A percentile compares a stretch with the other conserved stretches of the same genome.
Conservation (phyloP, 2,888 invertebrate genomes). For the Thera obeliscata region DNA sequence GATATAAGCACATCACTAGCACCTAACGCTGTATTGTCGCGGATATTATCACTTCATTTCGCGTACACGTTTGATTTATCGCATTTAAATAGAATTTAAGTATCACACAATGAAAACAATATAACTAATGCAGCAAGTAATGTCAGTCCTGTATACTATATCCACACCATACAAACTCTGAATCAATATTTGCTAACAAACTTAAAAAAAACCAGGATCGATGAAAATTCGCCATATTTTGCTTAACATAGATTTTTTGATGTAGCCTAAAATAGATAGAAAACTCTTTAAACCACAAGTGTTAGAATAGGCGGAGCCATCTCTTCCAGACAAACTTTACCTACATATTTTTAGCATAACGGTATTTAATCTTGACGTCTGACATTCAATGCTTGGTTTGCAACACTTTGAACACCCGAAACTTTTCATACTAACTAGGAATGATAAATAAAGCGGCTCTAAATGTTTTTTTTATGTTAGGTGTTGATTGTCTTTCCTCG, state of each 20-base stretch:
- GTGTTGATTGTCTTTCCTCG: background rate
- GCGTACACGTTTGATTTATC: conserved; percentile 42
- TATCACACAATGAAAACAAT: conserved; percentile 59
- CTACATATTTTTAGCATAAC: no score
- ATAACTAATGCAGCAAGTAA: background rate
- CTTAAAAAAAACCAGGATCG: no score
- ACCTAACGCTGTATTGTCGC: conserved; percentile 61
- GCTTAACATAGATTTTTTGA: no score
- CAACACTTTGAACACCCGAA: background rate
- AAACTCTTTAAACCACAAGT: no score
- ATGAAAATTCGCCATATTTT: no score
- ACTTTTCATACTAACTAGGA: background rate
- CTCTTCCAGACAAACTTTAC: no score
- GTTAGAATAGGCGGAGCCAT: no score
- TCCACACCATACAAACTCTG: no score
- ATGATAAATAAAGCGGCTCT: background rate
- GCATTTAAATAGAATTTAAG: conserved; percentile 65
- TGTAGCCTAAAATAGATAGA: no score
- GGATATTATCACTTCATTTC: conserved; percentile 76
- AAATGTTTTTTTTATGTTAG: background rate
- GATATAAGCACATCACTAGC: conserved; percentile 49
- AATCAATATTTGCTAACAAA: no score
- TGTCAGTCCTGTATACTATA: no score
- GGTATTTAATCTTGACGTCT: conserved; percentile 3
- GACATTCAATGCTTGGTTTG: background rate